Percentiles rank a stretch among this genome's conserved stretches.
These are phyloP conservation scores for Sula dactylatra DNA, from an alignment of 2,113 vertebrate genomes.

Conservation along the genomic window DNA sequence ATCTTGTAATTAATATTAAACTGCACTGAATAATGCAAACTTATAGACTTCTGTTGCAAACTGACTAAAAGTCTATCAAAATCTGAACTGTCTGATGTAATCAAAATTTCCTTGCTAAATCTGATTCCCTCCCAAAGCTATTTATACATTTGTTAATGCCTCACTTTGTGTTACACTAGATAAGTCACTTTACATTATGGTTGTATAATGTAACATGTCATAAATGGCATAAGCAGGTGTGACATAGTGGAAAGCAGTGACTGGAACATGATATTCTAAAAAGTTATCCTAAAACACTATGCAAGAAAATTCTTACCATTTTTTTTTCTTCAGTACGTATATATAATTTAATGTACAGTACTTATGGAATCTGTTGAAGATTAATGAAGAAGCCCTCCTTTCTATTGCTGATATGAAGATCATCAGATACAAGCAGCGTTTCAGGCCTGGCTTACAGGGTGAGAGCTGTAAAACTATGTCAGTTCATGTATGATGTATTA, in stretches of 20 bases:
- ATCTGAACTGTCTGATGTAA: constrained; percentile 21
- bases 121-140: not conserved
- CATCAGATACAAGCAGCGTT: not conserved
- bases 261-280: not conserved
- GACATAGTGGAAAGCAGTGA: not conserved
- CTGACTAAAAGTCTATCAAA: constrained; percentile 30
- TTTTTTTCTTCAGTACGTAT: not conserved
- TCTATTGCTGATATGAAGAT: not conserved
- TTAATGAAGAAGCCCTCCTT: not conserved
- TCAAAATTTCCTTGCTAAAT: constrained; percentile 19
- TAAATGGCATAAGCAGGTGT: constrained; percentile 11
- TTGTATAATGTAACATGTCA: not conserved
- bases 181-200: constrained; percentile 36
- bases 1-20: constrained; percentile 12
- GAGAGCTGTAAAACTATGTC: not conserved
- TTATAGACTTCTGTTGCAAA: not conserved
- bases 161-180: constrained; percentile 34
- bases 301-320: not conserved
- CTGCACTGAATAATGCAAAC: constrained; percentile 42
- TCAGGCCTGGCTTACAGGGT: not conserved
- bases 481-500: not conserved
- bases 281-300: not conserved
- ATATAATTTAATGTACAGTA: not conserved
- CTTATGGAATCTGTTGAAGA: not conserved
- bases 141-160: constrained; percentile 36